These are phyloP conservation scores for Mormyrops boulengeri DNA, from an alignment of 2,797 vertebrate species.

Conservation along the genomic window DNA sequence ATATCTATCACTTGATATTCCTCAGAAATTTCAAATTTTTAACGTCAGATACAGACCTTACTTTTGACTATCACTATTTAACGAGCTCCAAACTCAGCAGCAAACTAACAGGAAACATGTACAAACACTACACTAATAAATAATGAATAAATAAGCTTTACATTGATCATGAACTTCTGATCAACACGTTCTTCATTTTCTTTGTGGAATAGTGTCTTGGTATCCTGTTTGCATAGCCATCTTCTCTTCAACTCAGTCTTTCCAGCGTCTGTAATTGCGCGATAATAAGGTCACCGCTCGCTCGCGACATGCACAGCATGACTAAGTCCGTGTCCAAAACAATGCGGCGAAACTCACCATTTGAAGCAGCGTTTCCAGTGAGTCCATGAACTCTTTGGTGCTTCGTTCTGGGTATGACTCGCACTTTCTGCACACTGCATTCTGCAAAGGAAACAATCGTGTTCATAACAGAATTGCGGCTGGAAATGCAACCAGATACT, in stretches of 20 bases:
- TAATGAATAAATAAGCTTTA: constrained; percentile 16
- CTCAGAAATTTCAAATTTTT: neutral
- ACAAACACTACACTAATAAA: neutral
- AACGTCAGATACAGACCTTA: neutral
- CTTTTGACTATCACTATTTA: neutral
- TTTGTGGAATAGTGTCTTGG: constrained; percentile 5
- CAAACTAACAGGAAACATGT: neutral
- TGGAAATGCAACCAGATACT: neutral
- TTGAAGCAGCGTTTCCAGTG: constrained; percentile 2
- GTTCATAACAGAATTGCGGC: neutral
- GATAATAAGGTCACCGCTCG: neutral
- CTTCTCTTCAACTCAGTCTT: neutral
- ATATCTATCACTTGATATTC: neutral
- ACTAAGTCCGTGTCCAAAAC: neutral
- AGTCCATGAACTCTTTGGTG: neutral
- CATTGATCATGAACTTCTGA: neutral
- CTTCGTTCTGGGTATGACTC: neutral
- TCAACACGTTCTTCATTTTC: neutral
- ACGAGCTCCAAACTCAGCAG: neutral
- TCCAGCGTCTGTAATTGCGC: neutral
- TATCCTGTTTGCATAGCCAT: neutral
- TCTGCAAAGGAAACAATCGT: neutral
- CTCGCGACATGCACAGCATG: neutral
- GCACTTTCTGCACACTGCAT: neutral
- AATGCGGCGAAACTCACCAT: neutral